Evolutionary conservation across 2,797 vertebrate species (phyloP), one percentile per base, ranked within the genome.

Genomic region (Varecia variegata): DNA sequence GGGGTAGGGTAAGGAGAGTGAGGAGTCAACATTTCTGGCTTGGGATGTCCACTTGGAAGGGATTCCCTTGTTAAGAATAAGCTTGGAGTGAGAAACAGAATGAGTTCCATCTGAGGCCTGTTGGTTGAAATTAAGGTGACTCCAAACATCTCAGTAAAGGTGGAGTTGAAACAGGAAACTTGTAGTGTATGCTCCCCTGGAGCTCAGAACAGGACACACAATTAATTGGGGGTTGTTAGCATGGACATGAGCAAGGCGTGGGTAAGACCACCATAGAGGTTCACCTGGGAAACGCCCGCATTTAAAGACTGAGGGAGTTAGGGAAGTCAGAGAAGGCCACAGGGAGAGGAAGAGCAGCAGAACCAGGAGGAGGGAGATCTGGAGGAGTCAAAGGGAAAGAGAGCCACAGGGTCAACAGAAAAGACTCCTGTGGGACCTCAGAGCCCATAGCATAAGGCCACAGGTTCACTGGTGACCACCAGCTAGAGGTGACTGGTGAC

Each of bases 241-340:
- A 52, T 10, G 67, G 83, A 54, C 17, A n/a, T 5, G 15, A 74
- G 30, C 60, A 67, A 20, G 0, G 4, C 0, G 0, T 50, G 58
- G 27, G 43, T 52, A 80, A 87, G 62, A 52, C 40, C 70, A 6
- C 5, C 3, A 0, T 4, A 3, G 25, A 25, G 38, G 54, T 54
- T 85, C 54, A 52, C 32, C 50, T 21, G 13, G 18, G 50, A 65
- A 68, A 35, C 3, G 1, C 2, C 2, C 4, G 62, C 47, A 17
- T 20, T 81, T 79, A 15, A n/a, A 13, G 56, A 56, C 30, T 2
- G 0, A 21, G 32, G 52, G 40, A 54, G 43, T 14, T 40, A 21
- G 5, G 54, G 60, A 18, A 38, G 56, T 21, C 47, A 10, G 58
- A 32, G 7, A 32, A 5, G 6, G 35, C 40, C 25, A 21, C 54